phyloP scores from a whole-genome alignment of 1,140 invertebrate genomes.

The Formica exsecta region DNA sequence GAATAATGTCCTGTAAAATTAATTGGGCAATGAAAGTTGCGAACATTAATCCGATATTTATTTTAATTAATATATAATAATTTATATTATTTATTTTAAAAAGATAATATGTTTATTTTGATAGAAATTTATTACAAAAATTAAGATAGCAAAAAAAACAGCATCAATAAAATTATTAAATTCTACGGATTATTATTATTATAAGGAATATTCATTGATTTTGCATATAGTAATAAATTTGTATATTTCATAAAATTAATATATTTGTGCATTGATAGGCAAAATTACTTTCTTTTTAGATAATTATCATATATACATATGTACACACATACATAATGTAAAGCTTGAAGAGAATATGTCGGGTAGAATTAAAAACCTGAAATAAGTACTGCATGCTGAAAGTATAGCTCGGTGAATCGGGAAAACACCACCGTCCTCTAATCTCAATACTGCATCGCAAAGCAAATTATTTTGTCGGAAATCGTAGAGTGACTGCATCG shows the following conservation, averaged over 20 bases:
- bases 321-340: neutral
- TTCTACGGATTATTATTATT: neutral
- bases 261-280: too few relatives aligned
- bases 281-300: too few relatives aligned
- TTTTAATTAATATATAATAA: slow-evolving; percentile 9
- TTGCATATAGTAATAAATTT: neutral
- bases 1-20: slow-evolving; percentile 90
- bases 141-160: too few relatives aligned
- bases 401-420: slow-evolving; percentile 94
- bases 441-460: slow-evolving; percentile 93
- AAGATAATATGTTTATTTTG: too few relatives aligned
- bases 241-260: neutral
- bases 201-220: neutral
- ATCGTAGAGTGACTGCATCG: slow-evolving; percentile 92
- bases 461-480: slow-evolving; percentile 91
- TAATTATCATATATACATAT: too few relatives aligned
- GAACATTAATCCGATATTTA: neutral
- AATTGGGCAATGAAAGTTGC: slow-evolving; percentile 15
- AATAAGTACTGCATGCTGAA: slow-evolving; percentile 94
- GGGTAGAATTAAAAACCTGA: slow-evolving; percentile 84
- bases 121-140: too few relatives aligned
- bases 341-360: neutral
- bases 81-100: too few relatives aligned
- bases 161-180: too few relatives aligned
- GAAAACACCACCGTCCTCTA: slow-evolving; percentile 92